These are phyloP conservation scores for Mystacornis crossleyi DNA, from an alignment of 2,113 vertebrate genomes.

Conservation along the genomic window DNA sequence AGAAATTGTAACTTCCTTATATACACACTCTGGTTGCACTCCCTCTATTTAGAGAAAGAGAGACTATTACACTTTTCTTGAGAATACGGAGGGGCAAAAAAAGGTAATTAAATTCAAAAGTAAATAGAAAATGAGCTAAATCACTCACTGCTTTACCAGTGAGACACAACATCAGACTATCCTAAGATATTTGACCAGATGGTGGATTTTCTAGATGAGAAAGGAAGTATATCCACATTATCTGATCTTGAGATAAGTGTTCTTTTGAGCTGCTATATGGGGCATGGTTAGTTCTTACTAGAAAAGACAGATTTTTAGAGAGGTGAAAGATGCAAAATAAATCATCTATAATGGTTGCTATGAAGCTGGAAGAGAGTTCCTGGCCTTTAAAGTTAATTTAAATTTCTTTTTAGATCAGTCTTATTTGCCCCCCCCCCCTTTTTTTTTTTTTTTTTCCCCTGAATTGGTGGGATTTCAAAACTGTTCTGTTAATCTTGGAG, in stretches of 20 bases:
- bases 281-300: background rate
- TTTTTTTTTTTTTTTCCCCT: background rate
- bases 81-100: background rate
- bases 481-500: background rate
- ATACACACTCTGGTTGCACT: background rate
- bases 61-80: background rate
- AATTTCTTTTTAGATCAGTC: background rate
- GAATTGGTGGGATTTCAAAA: background rate
- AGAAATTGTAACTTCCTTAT: background rate
- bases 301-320: background rate
- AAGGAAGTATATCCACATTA: background rate
- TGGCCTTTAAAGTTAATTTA: background rate
- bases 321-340: background rate
- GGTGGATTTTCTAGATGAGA: background rate
- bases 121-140: background rate
- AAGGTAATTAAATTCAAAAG: background rate
- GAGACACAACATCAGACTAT: background rate
- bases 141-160: background rate
- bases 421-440: background rate
- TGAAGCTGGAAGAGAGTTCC: background rate
- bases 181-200: background rate
- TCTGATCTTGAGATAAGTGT: background rate
- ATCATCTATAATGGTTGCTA: fast-evolving
- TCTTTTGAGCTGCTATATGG: background rate
- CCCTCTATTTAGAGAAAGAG: background rate